Percentiles rank a stretch among this genome's conserved stretches.
phyloP scores from a whole-genome alignment of 2,797 vertebrate species.

The Amblyraja radiata region DNA sequence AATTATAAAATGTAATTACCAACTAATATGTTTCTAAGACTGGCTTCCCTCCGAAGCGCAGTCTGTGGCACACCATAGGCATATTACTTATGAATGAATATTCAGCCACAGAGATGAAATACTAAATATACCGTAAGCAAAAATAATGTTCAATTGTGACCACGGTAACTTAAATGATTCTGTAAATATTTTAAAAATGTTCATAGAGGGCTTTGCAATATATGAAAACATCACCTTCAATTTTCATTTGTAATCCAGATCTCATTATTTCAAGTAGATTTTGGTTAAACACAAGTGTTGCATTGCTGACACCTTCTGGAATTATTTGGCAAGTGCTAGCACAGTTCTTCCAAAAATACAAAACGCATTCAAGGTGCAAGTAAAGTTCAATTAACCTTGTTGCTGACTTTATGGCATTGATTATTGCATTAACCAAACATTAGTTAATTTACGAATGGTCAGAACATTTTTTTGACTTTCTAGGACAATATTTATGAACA shows the following conservation, averaged over 20 bases:
- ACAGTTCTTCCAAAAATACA: background rate
- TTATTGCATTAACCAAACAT: background rate
- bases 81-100: background rate
- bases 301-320: slow-evolving; percentile 25
- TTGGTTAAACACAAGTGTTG: background rate
- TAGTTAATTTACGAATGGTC: background rate
- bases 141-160: background rate
- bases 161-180: background rate
- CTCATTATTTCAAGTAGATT: too few relatives aligned
- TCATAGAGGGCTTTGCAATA: background rate
- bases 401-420: background rate
- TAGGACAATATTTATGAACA: background rate
- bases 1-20: slow-evolving; percentile 3
- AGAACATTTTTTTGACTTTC: too few relatives aligned
- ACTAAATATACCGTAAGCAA: background rate
- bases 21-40: background rate
- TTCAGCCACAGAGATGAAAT: background rate
- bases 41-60: background rate
- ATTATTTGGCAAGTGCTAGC: background rate
- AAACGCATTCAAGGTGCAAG: background rate
- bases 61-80: background rate
- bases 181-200: background rate
- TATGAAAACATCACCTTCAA: background rate
- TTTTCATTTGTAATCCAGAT: slow-evolving; percentile 8
- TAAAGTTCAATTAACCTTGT: background rate